A percentile compares a stretch with the other conserved stretches of the same genome.
Evolutionary conservation across 1,140 invertebrate species (phyloP).

Genomic region (Ceratosolen fusciceps): DNA sequence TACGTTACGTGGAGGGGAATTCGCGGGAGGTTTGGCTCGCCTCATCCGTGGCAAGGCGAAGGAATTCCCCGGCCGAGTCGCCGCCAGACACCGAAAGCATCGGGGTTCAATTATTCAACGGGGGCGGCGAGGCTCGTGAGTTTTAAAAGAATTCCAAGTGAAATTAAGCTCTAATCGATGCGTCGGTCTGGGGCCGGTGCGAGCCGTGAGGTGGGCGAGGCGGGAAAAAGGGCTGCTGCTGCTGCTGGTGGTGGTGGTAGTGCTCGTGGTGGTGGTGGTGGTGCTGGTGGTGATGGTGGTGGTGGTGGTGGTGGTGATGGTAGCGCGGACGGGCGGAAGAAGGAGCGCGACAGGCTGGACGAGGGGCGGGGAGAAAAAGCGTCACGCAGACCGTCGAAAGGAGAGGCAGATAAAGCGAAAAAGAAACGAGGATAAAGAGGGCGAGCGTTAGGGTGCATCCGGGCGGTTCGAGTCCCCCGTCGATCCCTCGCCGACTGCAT

Average conservation of each 20-base stretch:
- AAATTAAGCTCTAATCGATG: conserved; percentile 27
- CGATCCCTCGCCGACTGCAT: background rate
- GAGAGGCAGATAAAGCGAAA: background rate
- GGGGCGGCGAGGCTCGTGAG: background rate
- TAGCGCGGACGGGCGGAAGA: too few species aligned
- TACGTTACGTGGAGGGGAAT: too few species aligned
- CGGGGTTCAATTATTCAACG: conserved; percentile 11
- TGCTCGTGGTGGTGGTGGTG: too few species aligned
- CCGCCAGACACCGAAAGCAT: background rate
- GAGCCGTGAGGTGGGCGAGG: too few species aligned
- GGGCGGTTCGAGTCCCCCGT: background rate
- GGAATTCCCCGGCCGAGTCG: background rate
- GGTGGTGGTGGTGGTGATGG: too few species aligned
- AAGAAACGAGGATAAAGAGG: background rate
- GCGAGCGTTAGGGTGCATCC: background rate
- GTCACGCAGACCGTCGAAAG: too few species aligned
- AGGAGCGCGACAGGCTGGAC: background rate
- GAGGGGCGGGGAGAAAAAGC: background rate
- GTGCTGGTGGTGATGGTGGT: too few species aligned
- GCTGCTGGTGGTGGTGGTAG: too few species aligned
- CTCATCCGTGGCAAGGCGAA: too few species aligned
- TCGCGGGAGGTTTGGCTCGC: too few species aligned
- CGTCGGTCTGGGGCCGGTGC: too few species aligned
- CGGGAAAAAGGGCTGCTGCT: too few species aligned
- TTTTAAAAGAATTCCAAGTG: conserved; percentile 11